phyloP scores from a whole-genome alignment of 2,888 invertebrate genomes.

The Leptopterna dolabrata region DNA sequence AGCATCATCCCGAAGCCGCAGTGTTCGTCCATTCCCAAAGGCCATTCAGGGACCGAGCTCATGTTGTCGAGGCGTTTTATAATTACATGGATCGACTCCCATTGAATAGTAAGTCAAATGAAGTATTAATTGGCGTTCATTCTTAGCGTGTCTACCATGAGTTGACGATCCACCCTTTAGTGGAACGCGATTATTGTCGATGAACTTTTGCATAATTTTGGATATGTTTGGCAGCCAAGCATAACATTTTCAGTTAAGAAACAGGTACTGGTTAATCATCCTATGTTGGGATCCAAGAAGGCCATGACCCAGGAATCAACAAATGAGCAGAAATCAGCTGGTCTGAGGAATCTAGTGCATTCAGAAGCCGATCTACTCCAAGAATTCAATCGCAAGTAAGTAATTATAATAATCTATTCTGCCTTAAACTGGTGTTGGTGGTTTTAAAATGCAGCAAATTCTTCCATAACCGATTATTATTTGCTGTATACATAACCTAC shows the following conservation, averaged over 20 bases:
- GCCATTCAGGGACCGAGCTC: not conserved
- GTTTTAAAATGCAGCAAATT: too few relatives aligned
- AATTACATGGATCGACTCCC: conserved; percentile 2
- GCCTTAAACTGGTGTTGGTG: too few relatives aligned
- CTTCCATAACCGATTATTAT: too few relatives aligned
- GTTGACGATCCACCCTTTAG: too few relatives aligned
- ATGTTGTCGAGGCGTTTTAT: not conserved
- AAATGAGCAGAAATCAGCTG: conserved; percentile 44
- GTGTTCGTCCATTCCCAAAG: not conserved
- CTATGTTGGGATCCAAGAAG: conserved; percentile 36
- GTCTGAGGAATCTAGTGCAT: not conserved
- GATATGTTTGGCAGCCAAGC: too few relatives aligned
- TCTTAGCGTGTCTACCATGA: too few relatives aligned
- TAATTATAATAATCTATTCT: not conserved
- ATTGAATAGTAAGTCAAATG: not conserved
- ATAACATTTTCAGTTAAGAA: conserved; percentile 16
- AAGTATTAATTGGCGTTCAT: not conserved
- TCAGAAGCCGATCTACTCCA: not conserved
- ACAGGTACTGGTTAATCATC: conserved; percentile 31
- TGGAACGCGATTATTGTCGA: too few relatives aligned
- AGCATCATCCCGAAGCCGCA: conserved; percentile 31
- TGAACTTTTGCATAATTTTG: too few relatives aligned
- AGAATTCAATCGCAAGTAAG: conserved; percentile 1
- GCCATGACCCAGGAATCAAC: conserved; percentile 37
- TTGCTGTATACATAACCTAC: too few relatives aligned